Base-by-base conservation (phyloP, 2,797 vertebrate genomes). In the Poeciliopsis presidionis region DNA sequence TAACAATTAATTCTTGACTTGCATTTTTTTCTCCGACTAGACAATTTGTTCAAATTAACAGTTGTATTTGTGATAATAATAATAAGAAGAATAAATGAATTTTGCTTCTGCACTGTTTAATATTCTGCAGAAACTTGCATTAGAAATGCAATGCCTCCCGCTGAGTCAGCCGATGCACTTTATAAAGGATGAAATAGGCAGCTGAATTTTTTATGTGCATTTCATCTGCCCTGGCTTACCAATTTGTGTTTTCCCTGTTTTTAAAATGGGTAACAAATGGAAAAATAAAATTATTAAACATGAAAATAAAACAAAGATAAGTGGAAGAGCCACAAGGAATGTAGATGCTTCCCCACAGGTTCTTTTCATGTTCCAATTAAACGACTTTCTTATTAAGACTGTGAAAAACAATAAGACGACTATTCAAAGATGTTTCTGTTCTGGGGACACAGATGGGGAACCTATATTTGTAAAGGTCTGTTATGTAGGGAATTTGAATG, bases 161-260 rank as follows among this genome's bases (percentile, higher is more conserved):
- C 61, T 75, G 61, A 49, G 14, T 75, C 76, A 80, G 63, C 74
- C 39, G 6, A 20, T 49, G 74, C 51, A 75, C 77, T 41, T 81
- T 79, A 82, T 77, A 78, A 81, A 82, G 77, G 78, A 81, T 78
- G 85, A 65, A 88, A 90, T 83, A 74, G 76, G 78, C 83, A 81
- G 46, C 74, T 92, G 79, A 81, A 92, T 91, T 77, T 89, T 90
- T 90, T 76, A 90, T 90, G 84, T 57, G 77, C 49, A 67, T 77
- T 83, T 74, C 78, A 77, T 87, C 80, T 76, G 77, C 72, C 72
- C 80, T 70, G 47, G 71, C 28, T 81, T 81, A 30, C 74, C 84
- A 78, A 86, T 84, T 47, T 53, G 36, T 73, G 69, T 61, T 71
- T 30, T 25, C 47, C n/a, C 36, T 61, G 77, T 49, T 33, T 82